Conservation (phyloP, 2,797 vertebrate species). For the Sus cebifrons region DNA sequence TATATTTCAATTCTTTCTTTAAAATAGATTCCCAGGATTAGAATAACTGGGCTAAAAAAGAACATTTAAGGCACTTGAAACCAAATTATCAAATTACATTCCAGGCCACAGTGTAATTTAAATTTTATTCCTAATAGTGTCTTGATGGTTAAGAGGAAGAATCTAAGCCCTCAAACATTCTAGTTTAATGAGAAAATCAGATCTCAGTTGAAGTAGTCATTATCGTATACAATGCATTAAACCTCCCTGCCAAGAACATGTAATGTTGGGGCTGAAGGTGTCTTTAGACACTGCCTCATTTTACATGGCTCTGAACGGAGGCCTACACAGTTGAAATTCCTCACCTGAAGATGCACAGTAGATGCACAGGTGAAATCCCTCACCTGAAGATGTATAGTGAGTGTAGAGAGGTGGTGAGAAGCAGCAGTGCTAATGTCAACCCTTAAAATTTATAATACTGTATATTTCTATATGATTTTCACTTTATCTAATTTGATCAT, state of each 20-base stretch:
- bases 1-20: slow-evolving; percentile 33
- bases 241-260: neutral
- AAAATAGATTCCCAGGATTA: slow-evolving; percentile 30
- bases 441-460: neutral
- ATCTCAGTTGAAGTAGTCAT: neutral
- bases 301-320: neutral
- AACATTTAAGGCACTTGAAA: slow-evolving; percentile 31
- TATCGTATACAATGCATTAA: neutral
- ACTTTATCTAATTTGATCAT: neutral
- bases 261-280: neutral
- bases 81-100: slow-evolving; percentile 46
- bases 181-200: slow-evolving; percentile 59
- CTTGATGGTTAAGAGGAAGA: slow-evolving; percentile 26
- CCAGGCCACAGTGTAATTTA: neutral
- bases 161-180: neutral
- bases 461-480: neutral
- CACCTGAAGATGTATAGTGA: neutral
- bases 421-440: neutral
- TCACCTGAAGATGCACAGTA: neutral
- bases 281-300: neutral
- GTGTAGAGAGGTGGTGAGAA: neutral
- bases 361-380: neutral
- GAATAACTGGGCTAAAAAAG: neutral
- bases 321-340: neutral
- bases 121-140: slow-evolving; percentile 24